A percentile compares a stretch with the other conserved stretches of the same genome.
These are phyloP conservation scores for Phyto melanocephala DNA, from an alignment of 2,888 invertebrate species.

Conservation along the genomic window DNA sequence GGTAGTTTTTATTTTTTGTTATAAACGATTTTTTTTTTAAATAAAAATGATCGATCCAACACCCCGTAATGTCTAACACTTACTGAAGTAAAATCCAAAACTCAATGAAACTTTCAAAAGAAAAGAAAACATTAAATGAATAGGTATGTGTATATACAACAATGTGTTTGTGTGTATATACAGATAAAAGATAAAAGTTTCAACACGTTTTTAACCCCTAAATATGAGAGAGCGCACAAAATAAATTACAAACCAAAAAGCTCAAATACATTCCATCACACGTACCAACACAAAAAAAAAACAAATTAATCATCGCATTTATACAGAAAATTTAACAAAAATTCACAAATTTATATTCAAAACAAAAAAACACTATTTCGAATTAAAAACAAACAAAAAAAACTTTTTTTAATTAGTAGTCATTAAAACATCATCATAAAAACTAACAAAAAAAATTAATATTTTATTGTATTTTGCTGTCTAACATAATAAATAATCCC, in stretches of 20 bases:
- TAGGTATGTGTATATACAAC: constrained; percentile 8
- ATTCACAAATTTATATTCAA: not conserved
- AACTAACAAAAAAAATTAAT: no score
- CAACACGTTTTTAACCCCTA: constrained; percentile 61
- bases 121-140: not conserved
- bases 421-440: no score
- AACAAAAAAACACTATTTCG: not conserved
- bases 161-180: not conserved
- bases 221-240: constrained; percentile 5
- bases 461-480: no score
- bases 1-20: no score
- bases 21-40: not conserved
- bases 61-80: constrained; percentile 71
- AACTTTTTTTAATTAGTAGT: no score
- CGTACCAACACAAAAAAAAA: not conserved
- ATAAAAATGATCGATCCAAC: constrained; percentile 64
- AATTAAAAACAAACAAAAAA: no score
- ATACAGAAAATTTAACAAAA: not conserved
- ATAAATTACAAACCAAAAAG: not conserved
- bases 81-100: constrained; percentile 68
- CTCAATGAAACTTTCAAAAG: constrained; percentile 28
- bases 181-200: constrained; percentile 34
- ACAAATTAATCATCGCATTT: not conserved
- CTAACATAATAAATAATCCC: no score
- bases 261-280: not conserved